Conservation (phyloP, 1,140 invertebrate species). For the Cherax destructor region DNA sequence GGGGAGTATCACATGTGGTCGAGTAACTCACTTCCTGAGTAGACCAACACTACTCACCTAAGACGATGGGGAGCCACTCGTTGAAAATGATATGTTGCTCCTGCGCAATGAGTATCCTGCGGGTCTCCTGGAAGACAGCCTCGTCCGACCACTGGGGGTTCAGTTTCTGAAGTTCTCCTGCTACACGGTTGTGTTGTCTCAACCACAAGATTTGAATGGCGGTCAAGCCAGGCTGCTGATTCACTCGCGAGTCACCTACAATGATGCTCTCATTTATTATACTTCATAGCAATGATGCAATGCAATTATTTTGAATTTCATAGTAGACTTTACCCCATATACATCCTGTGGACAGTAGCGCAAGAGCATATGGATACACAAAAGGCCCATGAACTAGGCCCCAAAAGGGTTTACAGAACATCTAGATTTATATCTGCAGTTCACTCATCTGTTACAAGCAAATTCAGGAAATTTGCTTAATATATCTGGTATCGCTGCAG, state of each 20-base stretch:
- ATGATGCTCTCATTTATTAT: not conserved
- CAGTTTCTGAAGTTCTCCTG: constrained; percentile 82
- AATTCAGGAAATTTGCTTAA: no score
- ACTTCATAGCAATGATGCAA: not conserved
- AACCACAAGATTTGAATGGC: constrained; percentile 79
- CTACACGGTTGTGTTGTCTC: constrained; percentile 84
- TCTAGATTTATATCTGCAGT: no score
- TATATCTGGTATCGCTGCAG: no score
- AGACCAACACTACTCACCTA: constrained; percentile 64
- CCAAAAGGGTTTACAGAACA: no score
- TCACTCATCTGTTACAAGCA: no score
- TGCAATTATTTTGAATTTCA: no score
- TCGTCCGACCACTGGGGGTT: constrained; percentile 93
- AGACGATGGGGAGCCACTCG: constrained; percentile 74
- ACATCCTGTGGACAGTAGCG: no score
- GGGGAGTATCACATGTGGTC: no score
- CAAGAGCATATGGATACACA: no score
- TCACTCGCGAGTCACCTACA: constrained; percentile 77
- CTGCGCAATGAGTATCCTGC: constrained; percentile 77
- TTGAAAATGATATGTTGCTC: constrained; percentile 77
- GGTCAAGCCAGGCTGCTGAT: constrained; percentile 79
- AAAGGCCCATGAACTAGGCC: no score
- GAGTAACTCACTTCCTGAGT: not conserved
- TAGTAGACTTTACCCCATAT: no score
- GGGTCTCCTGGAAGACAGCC: constrained; percentile 79